Evolutionary conservation across 2,888 invertebrate species (phyloP), one percentile per base, ranked within the genome.

Genomic region (Drosophila vallismaia): DNA sequence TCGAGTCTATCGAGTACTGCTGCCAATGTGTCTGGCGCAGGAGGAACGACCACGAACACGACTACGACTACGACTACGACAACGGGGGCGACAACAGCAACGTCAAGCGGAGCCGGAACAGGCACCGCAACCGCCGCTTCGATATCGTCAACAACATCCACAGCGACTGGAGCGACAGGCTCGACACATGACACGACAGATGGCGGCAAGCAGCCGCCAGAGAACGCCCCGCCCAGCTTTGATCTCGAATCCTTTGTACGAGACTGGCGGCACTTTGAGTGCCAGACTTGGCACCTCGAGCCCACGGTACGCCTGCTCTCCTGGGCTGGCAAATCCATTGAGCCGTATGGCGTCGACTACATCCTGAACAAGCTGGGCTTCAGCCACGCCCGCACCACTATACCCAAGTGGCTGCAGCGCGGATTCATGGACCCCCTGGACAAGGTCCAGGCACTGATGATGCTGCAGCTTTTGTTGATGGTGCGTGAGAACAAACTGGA

Each of bases 351-450:
- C 54, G 97, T 99, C 71, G 99, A 99, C 93, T 99, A 98, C 92
- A 98, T 99, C 89, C 94, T 99, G 53, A 98, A 99, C 92, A 98
- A 99, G 92, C 93, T 99, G 44, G 99, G 99, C 48, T 99, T 99
- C 92, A 95, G 97, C 67, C 99, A 99, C 92, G 99, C 99, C 9
- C 94, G 99, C 76, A 98, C 97, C 77, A 99, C 99, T 60, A 99
- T 99, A 90, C 99, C 99, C 63, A 99, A 99, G 92, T 99, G 99
- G 98, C 94, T 99, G 93, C 99, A 99, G 92, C 94, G 99, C 58
- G 99, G 99, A 10, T 96, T 98, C 85, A 97, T 99, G 95, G 99
- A 99, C 93, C 98, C 99, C 0, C 92, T 99, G 57, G 99, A 99
- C 92, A 97, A 97, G 91, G 94, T 99, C 64, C 93, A 98, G 68